A percentile compares a stretch with the other conserved stretches of the same genome.
phyloP scores from a whole-genome alignment of 2,797 vertebrate genomes.

The Sebastes vulpes region DNA sequence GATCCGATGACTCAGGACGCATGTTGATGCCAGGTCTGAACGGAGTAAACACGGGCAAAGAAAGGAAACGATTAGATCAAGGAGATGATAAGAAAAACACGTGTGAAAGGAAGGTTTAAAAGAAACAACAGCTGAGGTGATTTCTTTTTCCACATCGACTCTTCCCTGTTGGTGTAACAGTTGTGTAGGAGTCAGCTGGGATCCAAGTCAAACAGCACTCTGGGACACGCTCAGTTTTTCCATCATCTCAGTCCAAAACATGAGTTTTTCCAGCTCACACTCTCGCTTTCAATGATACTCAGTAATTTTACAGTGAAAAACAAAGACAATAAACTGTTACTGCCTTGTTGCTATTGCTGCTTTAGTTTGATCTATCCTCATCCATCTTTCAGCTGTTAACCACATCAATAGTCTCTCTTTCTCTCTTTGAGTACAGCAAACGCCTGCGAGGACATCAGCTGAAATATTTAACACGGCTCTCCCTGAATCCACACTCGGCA shows the following conservation, averaged over 20 bases:
- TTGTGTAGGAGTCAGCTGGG: conserved; percentile 39
- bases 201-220: conserved; percentile 15
- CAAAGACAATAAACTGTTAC: conserved; percentile 40
- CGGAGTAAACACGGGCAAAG: background rate
- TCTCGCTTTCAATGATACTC: conserved; percentile 9
- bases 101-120: background rate
- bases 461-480: conserved; percentile 68
- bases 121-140: conserved; percentile 14
- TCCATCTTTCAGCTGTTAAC: conserved; percentile 53
- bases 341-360: conserved; percentile 36
- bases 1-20: too few relatives aligned
- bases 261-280: conserved; percentile 9
- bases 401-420: conserved; percentile 45
- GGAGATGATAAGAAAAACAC: background rate
- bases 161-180: conserved; percentile 11
- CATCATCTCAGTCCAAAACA: conserved; percentile 42
- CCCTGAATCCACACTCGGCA: conserved; percentile 36
- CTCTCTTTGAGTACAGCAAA: conserved; percentile 34
- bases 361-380: conserved; percentile 50
- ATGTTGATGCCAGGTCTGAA: too few relatives aligned
- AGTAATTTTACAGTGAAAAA: conserved; percentile 8
- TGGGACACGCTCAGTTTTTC: conserved; percentile 42
- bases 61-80: conserved; percentile 5
- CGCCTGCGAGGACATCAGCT: conserved; percentile 56
- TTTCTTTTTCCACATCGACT: conserved; percentile 24